Base-by-base conservation (phyloP, 2,888 invertebrate genomes). In the Barypeithes pellucidus region DNA sequence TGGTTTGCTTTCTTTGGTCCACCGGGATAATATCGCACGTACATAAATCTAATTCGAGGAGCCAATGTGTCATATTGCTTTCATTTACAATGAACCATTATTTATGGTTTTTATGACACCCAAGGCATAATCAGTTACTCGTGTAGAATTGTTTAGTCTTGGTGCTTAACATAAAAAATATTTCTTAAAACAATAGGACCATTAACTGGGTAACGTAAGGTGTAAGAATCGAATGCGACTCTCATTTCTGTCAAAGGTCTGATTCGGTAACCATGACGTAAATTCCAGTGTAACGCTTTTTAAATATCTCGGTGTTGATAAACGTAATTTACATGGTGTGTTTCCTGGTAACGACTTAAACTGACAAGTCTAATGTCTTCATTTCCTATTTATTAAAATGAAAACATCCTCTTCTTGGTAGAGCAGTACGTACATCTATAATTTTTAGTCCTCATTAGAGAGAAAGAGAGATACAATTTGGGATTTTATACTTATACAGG, bases 181-280 rank as follows among this genome's bases (percentile, higher is more conserved):
- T 24, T 52, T 52, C 47, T 61, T 63, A 50, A 47, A 20, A 63
- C 63, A 63, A 63, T 47, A 36, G 33, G 16, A 22, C 45, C 50
- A 63, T 63, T 63, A 63, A 47, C 11, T 18, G 14, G 9, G 14
- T 47, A 45, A 62, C 47, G 11, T 20, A 47, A 47, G 47, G 47
- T 22, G 47, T 47, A 22, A 20, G 47, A 22, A 47, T 47, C 12
- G 22, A 18, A 9, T 22, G 22, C 11, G 4, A 47, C 11, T 18
- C 20, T 20, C 11, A 20, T 47, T n/a, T 47, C 22, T 47, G 12
- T 47, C 47, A 14, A 47, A 22, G 12, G 18, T 47, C 11, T 20
- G 47, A 47, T 22, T 47, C 47, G 11, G 47, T 47, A 11, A 20
- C 5, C 47, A 9, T 20, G 12, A 20, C 47, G 14, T 20, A 22